Evolutionary conservation across 1,140 invertebrate species (phyloP).

Genomic region (Ladona fulva): DNA sequence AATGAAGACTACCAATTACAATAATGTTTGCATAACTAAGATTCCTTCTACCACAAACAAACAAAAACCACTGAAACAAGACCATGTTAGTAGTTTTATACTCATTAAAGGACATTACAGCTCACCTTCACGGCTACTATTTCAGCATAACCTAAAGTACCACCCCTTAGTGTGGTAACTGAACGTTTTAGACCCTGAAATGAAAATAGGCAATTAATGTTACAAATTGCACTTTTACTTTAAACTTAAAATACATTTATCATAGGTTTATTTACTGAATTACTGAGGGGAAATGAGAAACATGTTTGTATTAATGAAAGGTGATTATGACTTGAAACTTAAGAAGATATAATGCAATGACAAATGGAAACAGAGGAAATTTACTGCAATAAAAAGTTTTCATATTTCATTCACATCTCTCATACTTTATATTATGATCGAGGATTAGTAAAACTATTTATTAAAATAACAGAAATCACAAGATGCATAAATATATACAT

Average conservation of each 20-base stretch:
- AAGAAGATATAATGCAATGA: too few species aligned
- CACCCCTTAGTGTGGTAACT: conserved; percentile 77
- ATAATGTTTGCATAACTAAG: background rate
- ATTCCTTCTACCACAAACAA: conserved; percentile 16
- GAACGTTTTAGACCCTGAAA: conserved; percentile 73
- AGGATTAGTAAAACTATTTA: too few species aligned
- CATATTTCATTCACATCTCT: too few species aligned
- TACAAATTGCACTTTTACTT: background rate
- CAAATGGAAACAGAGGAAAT: too few species aligned
- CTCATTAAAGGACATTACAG: conserved; percentile 13
- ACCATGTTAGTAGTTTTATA: conserved; percentile 14
- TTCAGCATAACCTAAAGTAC: conserved; percentile 81
- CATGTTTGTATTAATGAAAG: too few species aligned
- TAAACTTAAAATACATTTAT: background rate
- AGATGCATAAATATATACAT: too few species aligned
- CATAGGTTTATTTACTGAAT: background rate
- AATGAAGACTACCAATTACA: background rate
- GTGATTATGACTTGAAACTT: too few species aligned
- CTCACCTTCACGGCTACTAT: conserved; percentile 91
- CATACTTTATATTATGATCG: too few species aligned
- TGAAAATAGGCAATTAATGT: background rate
- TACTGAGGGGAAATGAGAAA: too few species aligned
- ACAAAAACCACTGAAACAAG: conserved; percentile 20
- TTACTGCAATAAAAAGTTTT: too few species aligned
- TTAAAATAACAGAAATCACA: too few species aligned